phyloP scores from a whole-genome alignment of 2,797 vertebrate species.

The Malurus leucopterus region DNA sequence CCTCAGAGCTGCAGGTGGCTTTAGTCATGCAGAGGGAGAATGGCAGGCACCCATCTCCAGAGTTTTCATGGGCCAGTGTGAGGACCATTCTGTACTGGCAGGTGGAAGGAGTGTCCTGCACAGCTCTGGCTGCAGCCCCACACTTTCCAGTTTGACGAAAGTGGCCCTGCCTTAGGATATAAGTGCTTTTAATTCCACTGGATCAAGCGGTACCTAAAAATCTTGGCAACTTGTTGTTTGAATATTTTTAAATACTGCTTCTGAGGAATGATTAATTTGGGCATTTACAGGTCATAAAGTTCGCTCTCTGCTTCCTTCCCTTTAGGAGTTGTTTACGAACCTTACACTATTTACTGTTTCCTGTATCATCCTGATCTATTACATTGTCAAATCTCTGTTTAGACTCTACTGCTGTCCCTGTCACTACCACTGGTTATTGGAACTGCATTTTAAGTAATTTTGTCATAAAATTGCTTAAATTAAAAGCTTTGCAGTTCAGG shows the following conservation, averaged over 20 bases:
- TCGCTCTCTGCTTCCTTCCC: neutral
- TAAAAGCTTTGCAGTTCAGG: neutral
- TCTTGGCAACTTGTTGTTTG: rapidly evolving
- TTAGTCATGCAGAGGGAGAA: neutral
- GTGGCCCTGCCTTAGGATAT: neutral
- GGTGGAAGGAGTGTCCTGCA: neutral
- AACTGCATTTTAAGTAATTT: neutral
- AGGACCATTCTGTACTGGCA: rapidly evolving
- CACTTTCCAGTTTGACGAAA: rapidly evolving
- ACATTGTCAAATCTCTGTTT: neutral
- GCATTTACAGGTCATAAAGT: neutral
- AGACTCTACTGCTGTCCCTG: neutral
- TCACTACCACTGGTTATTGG: neutral
- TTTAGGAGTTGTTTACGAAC: neutral
- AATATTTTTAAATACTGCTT: neutral
- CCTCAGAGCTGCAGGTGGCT: neutral
- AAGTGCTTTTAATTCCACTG: neutral
- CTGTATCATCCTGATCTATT: neutral
- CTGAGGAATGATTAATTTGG: neutral
- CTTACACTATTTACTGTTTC: neutral
- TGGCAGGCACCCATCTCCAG: rapidly evolving
- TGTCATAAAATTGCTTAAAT: neutral
- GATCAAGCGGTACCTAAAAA: neutral
- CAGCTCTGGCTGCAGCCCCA: rapidly evolving
- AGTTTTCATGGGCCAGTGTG: neutral